Base-by-base conservation (phyloP, 2,888 invertebrate genomes). In the Drosophila neotestacea region DNA sequence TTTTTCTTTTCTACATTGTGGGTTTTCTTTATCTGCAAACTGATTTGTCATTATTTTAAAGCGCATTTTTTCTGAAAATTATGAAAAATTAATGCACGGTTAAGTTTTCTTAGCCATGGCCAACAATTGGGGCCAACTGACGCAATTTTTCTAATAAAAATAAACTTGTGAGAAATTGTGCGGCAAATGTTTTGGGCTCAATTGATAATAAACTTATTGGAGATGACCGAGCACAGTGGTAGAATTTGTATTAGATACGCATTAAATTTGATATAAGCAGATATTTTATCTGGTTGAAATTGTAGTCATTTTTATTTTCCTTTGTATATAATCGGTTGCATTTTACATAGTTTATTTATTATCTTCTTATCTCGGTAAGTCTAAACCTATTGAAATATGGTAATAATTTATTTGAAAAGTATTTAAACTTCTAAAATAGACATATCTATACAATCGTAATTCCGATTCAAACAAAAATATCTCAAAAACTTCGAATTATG, bases 11-110 rank as follows among this genome's bases (percentile, higher is more conserved):
- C 36, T 36, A 27, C 32, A 22, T 36, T 38, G 47, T 16, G 46
- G 41, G 13, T 30, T 9, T 16, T 58, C 60, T 66, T 87, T 91
- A 90, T 91, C 91, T 90, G 60, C 69, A 80, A 83, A 89, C 90
- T 87, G 90, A 91, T 91, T 91, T 91, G 91, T 91, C 91, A 91
- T 91, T 91, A 91, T 88, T 88, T 89, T 84, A 84, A 85, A 85
- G 72, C 68, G 59, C 52, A 68, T 65, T 61, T 70, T 71, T 74
- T 68, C 65, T 67, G 52, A 55, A 47, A 71, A 82, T 81, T 81
- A 83, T 83, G 77, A 78, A 89, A 77, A 85, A 88, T 82, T 75
- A 83, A 77, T 82, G 46, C 36, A 7, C 10, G 44, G 47, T 38
- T 55, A 11, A 34, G 22, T 52, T 41, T 51, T 38, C 47, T 46